Evolutionary conservation across 2,113 vertebrate genomes (phyloP).

Genomic region (Silurus glanis): DNA sequence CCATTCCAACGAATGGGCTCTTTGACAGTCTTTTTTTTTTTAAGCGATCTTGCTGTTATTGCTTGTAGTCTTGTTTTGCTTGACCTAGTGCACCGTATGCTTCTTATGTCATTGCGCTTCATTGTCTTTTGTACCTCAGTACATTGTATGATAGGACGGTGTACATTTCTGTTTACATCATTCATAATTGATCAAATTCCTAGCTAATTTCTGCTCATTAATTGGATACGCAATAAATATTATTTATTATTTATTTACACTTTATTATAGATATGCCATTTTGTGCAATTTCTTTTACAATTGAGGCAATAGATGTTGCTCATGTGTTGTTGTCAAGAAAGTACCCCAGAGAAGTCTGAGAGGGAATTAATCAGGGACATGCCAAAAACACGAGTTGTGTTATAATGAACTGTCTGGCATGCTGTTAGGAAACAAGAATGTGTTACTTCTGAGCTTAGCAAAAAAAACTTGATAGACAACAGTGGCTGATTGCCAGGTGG

Average conservation of each 20-base stretch:
- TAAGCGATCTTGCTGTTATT: neutral
- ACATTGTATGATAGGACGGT: neutral
- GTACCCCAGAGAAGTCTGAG: neutral
- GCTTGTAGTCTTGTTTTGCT: neutral
- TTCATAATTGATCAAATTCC: neutral
- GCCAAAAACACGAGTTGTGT: neutral
- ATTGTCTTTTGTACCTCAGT: neutral
- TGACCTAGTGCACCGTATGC: neutral
- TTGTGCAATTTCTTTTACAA: neutral
- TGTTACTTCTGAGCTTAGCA: neutral
- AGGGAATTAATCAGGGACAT: neutral
- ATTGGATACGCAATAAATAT: neutral
- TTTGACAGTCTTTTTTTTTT: neutral
- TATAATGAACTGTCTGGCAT: neutral
- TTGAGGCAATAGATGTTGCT: neutral
- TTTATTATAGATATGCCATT: neutral
- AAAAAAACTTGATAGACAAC: neutral
- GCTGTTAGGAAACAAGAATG: conserved; percentile 6
- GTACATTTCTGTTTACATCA: neutral
- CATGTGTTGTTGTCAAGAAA: neutral
- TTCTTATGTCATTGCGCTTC: neutral
- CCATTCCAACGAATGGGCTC: neutral
- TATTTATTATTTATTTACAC: neutral
- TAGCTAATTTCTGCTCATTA: neutral
- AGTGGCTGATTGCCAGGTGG: conserved; percentile 1